Evolutionary conservation across 2,113 vertebrate species (phyloP).

Genomic region (Periophthalmus modestus): DNA sequence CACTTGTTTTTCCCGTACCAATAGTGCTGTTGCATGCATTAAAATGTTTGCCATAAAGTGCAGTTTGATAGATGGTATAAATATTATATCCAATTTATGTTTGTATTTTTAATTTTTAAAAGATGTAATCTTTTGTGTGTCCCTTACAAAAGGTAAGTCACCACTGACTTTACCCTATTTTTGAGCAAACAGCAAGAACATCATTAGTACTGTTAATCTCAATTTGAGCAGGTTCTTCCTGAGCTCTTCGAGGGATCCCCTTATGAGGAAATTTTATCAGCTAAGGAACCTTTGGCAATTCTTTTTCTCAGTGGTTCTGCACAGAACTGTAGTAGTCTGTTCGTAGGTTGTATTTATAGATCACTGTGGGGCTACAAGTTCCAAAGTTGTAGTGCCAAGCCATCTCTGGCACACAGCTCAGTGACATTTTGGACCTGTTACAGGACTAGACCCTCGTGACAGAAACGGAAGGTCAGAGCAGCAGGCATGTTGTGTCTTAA

Average conservation of each 20-base stretch:
- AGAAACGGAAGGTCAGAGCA: conserved; percentile 17
- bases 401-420: conserved; percentile 47
- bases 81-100: background rate
- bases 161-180: conserved; percentile 31
- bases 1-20: too few species aligned
- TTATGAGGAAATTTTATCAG: too few species aligned
- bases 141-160: conserved; percentile 8
- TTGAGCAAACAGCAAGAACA: conserved; percentile 28
- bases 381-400: conserved; percentile 43
- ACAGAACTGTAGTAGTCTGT: conserved; percentile 1
- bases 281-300: background rate
- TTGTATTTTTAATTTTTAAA: background rate
- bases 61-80: background rate
- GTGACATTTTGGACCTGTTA: conserved; percentile 74
- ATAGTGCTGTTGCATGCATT: background rate
- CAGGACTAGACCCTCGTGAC: conserved; percentile 31
- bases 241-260: too few species aligned
- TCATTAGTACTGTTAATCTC: conserved; percentile 36
- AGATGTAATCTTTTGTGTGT: background rate
- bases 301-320: background rate
- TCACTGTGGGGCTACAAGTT: conserved; percentile 13
- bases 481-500: background rate
- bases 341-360: conserved; percentile 52
- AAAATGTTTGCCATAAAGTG: background rate
- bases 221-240: conserved; percentile 8